phyloP scores from a whole-genome alignment of 2,113 vertebrate species.

The Panthera uncia region DNA sequence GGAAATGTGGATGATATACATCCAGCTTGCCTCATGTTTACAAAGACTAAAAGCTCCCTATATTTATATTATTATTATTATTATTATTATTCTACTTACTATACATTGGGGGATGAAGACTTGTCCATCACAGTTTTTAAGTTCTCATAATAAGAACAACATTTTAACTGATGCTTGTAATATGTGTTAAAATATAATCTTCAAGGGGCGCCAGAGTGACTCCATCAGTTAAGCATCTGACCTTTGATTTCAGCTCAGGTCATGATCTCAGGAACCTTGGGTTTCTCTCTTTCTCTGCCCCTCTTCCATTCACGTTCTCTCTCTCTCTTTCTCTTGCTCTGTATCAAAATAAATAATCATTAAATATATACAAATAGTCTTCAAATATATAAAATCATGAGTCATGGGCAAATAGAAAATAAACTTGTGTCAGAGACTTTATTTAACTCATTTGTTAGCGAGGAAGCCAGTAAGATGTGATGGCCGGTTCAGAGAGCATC shows the following conservation, averaged over 20 bases:
- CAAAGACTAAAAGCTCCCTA: neutral
- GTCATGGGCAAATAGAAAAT: neutral
- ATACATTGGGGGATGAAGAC: neutral
- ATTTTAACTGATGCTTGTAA: neutral
- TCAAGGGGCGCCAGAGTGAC: neutral
- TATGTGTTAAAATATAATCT: neutral
- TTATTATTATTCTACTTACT: neutral
- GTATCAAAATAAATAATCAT: no score
- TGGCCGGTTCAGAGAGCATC: neutral
- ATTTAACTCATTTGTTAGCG: neutral
- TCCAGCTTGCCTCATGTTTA: neutral
- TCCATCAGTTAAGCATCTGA: no score
- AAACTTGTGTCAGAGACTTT: neutral
- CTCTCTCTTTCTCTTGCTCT: no score
- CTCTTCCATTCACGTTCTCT: no score
- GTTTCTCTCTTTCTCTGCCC: no score
- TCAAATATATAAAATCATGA: neutral
- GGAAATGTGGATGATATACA: neutral
- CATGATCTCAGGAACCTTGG: no score
- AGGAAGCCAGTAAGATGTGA: neutral
- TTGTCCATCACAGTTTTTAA: neutral
- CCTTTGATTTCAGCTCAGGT: no score
- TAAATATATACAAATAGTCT: no score
- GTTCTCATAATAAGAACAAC: neutral
- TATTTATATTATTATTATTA: neutral